Evolutionary conservation across 1,140 invertebrate species (phyloP).

Genomic region (Hypsibius dujardini): DNA sequence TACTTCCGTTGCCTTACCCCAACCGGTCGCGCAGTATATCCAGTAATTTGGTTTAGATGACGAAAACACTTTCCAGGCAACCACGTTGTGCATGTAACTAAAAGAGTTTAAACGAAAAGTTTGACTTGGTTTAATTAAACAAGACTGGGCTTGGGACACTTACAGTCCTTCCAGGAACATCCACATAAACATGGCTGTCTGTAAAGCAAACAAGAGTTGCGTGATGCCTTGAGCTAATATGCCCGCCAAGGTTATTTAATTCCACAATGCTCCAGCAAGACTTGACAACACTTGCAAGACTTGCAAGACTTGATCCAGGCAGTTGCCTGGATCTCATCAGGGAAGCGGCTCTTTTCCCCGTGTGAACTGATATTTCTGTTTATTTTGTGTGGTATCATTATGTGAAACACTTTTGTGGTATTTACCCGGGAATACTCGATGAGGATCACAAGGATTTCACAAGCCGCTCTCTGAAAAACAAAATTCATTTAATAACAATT

Average conservation of each 20-base stretch:
- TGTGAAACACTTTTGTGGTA: too few species aligned
- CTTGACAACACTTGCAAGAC: too few species aligned
- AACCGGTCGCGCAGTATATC: conserved; percentile 1
- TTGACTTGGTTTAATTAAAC: not conserved
- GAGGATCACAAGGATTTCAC: not conserved
- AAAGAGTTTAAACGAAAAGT: not conserved
- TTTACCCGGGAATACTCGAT: not conserved
- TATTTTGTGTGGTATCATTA: too few species aligned
- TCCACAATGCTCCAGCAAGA: too few species aligned
- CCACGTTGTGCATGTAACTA: conserved; percentile 8
- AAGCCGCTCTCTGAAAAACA: not conserved
- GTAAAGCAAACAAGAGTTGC: not conserved
- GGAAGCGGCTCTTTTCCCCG: too few species aligned
- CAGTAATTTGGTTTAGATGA: conserved; percentile 14
- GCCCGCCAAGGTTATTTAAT: not conserved
- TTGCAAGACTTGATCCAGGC: too few species aligned
- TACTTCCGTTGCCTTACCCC: not conserved
- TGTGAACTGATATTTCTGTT: too few species aligned
- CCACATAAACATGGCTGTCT: conserved; percentile 17
- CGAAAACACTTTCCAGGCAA: conserved; percentile 10
- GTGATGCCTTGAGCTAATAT: not conserved
- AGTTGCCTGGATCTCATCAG: too few species aligned
- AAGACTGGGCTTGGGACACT: not conserved
- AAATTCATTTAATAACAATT: too few species aligned
- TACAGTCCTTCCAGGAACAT: conserved; percentile 13